Evolutionary conservation across 2,888 invertebrate species (phyloP).

Genomic region (Atethmia centrago): DNA sequence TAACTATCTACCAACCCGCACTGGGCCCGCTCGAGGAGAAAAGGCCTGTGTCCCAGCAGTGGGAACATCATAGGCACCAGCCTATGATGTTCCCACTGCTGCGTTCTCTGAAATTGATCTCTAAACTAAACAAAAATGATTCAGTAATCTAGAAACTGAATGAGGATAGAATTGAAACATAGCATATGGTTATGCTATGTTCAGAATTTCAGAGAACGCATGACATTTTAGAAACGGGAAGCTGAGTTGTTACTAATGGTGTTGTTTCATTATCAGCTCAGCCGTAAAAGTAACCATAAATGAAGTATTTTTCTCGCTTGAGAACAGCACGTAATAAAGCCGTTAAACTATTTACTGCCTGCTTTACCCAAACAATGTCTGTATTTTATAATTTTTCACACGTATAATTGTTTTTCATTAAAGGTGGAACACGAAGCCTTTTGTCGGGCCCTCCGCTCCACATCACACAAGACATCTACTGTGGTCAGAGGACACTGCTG

Average conservation of each 20-base stretch:
- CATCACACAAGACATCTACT: conserved; percentile 83
- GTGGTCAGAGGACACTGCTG: conserved; percentile 82
- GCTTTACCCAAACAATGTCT: neutral
- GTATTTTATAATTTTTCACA: conserved; percentile 4
- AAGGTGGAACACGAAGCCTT: conserved; percentile 84
- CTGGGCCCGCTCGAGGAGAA: too few species aligned
- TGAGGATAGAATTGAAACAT: too few species aligned
- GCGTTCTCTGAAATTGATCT: too few species aligned
- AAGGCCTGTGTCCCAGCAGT: too few species aligned
- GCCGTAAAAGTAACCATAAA: too few species aligned
- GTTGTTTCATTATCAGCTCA: neutral
- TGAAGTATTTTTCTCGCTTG: neutral
- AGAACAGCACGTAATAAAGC: neutral
- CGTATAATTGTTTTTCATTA: conserved; percentile 43
- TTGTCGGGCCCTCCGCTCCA: conserved; percentile 77
- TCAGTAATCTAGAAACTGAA: too few species aligned
- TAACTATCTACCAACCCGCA: too few species aligned
- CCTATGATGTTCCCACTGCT: too few species aligned
- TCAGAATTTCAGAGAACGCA: neutral
- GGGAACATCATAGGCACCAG: too few species aligned
- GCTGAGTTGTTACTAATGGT: neutral
- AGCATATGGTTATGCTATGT: too few species aligned
- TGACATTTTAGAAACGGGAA: neutral
- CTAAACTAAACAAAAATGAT: too few species aligned
- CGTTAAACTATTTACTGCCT: conserved; percentile 1